phyloP scores from a whole-genome alignment of 2,888 invertebrate genomes.

The Eucera pruinosa region DNA sequence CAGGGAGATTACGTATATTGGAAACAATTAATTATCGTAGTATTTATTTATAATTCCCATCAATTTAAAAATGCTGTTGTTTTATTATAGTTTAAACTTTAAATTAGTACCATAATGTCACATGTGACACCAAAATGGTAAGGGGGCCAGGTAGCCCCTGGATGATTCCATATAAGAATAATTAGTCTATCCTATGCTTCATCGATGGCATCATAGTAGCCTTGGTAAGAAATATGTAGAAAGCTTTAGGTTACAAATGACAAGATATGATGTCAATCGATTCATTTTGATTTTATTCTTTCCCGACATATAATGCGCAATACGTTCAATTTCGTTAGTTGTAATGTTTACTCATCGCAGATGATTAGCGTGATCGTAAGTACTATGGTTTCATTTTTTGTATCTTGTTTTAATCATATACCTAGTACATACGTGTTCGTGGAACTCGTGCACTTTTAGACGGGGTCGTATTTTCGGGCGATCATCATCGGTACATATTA shows the following conservation, averaged over 20 bases:
- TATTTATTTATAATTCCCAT: too few species aligned
- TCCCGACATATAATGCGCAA: conserved; percentile 77
- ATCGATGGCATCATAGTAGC: too few species aligned
- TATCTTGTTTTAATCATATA: conserved; percentile 48
- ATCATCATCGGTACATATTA: conserved; percentile 49
- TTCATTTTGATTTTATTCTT: conserved; percentile 79
- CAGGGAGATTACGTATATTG: too few species aligned
- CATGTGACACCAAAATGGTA: too few species aligned
- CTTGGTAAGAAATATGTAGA: neutral
- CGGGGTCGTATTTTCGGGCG: conserved; percentile 63
- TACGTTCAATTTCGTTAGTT: conserved; percentile 68
- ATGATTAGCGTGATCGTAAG: conserved; percentile 60
- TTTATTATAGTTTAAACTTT: too few species aligned
- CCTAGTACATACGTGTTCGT: conserved; percentile 65
- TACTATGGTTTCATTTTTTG: conserved; percentile 46
- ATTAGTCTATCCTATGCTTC: too few species aligned
- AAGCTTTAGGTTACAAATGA: neutral
- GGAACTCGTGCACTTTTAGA: conserved; percentile 61
- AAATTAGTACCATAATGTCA: too few species aligned
- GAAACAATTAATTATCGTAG: too few species aligned
- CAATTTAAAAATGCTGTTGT: too few species aligned
- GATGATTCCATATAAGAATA: too few species aligned
- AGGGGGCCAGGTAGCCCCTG: too few species aligned
- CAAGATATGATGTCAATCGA: conserved; percentile 56
- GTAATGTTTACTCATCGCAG: conserved; percentile 57